phyloP scores from a whole-genome alignment of 2,888 invertebrate genomes.

The Graphium colonna region DNA sequence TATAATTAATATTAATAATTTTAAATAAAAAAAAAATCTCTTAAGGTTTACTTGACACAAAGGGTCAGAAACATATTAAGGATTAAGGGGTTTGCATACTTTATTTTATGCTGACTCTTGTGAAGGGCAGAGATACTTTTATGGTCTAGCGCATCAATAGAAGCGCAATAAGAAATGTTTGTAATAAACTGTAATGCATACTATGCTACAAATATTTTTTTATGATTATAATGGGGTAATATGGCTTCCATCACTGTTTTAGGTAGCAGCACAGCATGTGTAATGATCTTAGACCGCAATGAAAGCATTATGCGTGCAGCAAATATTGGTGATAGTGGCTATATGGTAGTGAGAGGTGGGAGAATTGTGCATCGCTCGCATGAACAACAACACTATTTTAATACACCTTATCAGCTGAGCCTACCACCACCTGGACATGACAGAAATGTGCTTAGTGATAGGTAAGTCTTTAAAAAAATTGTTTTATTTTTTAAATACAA shows the following conservation, averaged over 20 bases:
- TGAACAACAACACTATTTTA: slow-evolving; percentile 99
- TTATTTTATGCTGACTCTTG: no score
- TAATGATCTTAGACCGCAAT: slow-evolving; percentile 94
- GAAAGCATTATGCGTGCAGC: slow-evolving; percentile 96
- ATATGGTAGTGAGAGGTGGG: slow-evolving; percentile 93
- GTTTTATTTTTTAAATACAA: no score
- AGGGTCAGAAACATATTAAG: no score
- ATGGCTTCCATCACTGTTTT: slow-evolving; percentile 36
- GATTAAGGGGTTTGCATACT: no score
- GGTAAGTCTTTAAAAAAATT: slow-evolving; percentile 62
- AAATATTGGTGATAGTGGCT: slow-evolving; percentile 99
- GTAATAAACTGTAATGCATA: no score
- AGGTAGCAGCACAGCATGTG: slow-evolving; percentile 99
- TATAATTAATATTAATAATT: no score
- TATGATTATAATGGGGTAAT: not conserved
- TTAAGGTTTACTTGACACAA: no score
- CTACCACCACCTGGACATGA: slow-evolving; percentile 95
- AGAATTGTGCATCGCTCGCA: slow-evolving; percentile 94
- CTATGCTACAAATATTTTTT: no score
- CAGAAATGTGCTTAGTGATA: slow-evolving; percentile 93
- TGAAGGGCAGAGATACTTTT: no score
- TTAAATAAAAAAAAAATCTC: no score
- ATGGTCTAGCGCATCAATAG: no score
- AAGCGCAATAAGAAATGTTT: no score
- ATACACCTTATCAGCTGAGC: slow-evolving; percentile 98